Evolutionary conservation across 2,888 invertebrate species (phyloP), one percentile per base, ranked within the genome.

Genomic region (Anagyrus pseudococci): DNA sequence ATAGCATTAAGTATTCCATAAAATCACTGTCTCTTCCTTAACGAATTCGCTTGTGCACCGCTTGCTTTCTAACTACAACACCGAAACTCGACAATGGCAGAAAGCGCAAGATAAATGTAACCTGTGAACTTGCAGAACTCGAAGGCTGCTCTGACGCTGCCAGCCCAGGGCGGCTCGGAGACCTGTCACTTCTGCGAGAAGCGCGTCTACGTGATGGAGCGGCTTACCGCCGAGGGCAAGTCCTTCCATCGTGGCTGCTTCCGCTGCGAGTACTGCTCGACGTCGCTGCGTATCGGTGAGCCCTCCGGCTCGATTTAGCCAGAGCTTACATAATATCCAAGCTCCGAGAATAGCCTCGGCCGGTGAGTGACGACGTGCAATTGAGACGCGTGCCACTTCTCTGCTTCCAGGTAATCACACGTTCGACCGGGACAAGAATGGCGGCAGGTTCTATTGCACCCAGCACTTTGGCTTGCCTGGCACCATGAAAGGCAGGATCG

Each of bases 171-270:
- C 62, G 87, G 87, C 58, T 90, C 90, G 10, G 91, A 92, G 79
- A 85, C 85, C 74, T 94, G 89, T 83, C 94, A 89, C 84, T 94
- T 96, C 82, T 98, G 98, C 83, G 88, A 89, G 58, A 91, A 92
- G 81, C 87, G 93, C 47, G 97, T 98, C 58, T 98, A 98, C 81
- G 87, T 97, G 26, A 95, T 97, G 85, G 97, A 98, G 81, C 87
- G 93, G 68, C 87, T 96, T 68, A 90, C 89, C 48, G 94, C 96
- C 2, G 94, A 94, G 84, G 95, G 95, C 17, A 86, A 93, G 73
- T 93, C 93, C 75, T 89, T 97, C 79, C 97, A 98, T 82, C 88
- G 96, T 62, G 91, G 92, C 47, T 98, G 98, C 83, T 93, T 98
- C 83, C 89, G 93, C 67, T 98, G 98, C 83, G 92, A 95, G 80